Conservation (phyloP, 2,888 invertebrate species). For the Thumatha senex region DNA sequence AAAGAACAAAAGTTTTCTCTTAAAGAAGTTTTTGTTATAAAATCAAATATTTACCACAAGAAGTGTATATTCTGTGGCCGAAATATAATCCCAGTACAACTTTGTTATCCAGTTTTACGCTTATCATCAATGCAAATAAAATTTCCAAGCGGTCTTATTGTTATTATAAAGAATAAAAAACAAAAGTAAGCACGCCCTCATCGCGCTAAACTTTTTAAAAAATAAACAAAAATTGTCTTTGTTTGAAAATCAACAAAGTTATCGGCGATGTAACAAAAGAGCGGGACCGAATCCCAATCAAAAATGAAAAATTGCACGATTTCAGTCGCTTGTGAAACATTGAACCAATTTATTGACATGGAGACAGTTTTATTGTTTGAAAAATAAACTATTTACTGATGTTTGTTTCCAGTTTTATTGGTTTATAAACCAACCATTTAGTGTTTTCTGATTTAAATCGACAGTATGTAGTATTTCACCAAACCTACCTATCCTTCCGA, state of each 20-base stretch:
- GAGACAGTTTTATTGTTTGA: constrained; percentile 14
- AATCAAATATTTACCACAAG: not conserved
- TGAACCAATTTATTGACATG: constrained; percentile 10
- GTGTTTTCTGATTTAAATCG: too few relatives aligned
- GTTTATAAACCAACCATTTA: too few relatives aligned
- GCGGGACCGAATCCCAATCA: constrained; percentile 10
- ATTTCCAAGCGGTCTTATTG: not conserved
- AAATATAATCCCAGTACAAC: not conserved
- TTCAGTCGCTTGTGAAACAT: constrained; percentile 25
- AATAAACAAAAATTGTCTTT: constrained; percentile 19
- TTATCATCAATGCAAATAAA: not conserved
- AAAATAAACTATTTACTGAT: not conserved
- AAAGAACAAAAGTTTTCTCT: not conserved
- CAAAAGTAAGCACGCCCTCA: constrained; percentile 3
- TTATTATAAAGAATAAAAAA: too few relatives aligned
- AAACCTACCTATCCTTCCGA: too few relatives aligned
- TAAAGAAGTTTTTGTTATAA: not conserved
- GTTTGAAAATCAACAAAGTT: constrained; percentile 28
- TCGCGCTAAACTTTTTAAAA: constrained; percentile 27
- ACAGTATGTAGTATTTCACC: too few relatives aligned
- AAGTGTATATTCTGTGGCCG: not conserved
- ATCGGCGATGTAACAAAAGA: constrained; percentile 24
- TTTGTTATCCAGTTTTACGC: not conserved
- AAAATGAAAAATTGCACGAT: constrained; percentile 31
- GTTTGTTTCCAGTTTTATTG: not conserved